Conservation (phyloP, 2,797 vertebrate genomes). For the Lacerta bilineata region DNA sequence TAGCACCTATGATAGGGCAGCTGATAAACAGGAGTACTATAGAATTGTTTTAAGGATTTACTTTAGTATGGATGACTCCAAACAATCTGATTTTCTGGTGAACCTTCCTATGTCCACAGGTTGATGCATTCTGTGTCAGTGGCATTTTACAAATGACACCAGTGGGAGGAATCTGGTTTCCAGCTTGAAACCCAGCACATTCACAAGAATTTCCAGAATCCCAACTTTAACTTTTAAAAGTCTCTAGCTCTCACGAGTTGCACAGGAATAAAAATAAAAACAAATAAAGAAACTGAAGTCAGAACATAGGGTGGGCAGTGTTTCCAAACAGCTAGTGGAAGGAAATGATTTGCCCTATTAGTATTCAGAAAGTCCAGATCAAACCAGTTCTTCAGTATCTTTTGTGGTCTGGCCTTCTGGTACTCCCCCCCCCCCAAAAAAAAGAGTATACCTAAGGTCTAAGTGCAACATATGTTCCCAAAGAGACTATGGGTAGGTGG, state of each 20-base stretch:
- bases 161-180: not conserved
- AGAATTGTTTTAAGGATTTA: not conserved
- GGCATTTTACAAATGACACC: not conserved
- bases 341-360: not conserved
- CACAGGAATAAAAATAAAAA: not conserved
- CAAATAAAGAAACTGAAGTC: too few species aligned
- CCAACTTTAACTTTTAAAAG: not conserved
- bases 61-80: not conserved
- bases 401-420: not conserved
- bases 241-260: not conserved
- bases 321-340: not conserved
- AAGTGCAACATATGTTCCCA: not conserved
- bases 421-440: not conserved
- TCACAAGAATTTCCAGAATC: not conserved
- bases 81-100: not conserved
- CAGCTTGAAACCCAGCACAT: not conserved
- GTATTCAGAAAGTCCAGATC: not conserved
- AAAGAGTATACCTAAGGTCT: not conserved
- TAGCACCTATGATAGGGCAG: not conserved
- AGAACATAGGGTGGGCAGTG: not conserved
- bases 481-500: conserved; percentile 26
- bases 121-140: not conserved
- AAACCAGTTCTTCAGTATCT: not conserved
- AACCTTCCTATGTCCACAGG: not conserved
- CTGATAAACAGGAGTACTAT: not conserved